Conservation (phyloP, 2,113 vertebrate species). For the Glaucidium brasilianum region DNA sequence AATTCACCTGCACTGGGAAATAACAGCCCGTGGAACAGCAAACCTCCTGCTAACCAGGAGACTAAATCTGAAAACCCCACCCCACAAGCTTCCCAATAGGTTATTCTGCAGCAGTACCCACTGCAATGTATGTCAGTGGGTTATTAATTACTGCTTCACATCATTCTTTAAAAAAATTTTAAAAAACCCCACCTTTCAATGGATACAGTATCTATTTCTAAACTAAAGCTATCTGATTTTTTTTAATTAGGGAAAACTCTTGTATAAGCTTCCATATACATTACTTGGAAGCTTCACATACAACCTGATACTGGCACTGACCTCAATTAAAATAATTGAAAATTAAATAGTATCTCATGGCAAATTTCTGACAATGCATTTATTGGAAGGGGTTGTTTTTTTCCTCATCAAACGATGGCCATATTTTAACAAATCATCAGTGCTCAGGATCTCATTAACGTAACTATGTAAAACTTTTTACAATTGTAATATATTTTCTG, state of each 20-base stretch:
- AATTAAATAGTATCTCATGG: constrained; percentile 37
- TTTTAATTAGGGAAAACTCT: constrained; percentile 65
- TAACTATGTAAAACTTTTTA: constrained; percentile 75
- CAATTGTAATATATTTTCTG: constrained; percentile 78
- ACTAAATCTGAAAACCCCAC: constrained; percentile 94
- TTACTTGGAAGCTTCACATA: constrained; percentile 60
- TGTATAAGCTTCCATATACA: constrained; percentile 45
- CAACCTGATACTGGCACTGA: constrained; percentile 67
- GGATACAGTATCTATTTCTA: constrained; percentile 65
- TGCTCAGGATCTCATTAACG: constrained; percentile 71
- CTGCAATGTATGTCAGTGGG: constrained; percentile 9
- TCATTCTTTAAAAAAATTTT: constrained; percentile 14
- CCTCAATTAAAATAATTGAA: constrained; percentile 43
- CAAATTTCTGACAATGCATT: constrained; percentile 20
- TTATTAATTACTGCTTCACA: constrained; percentile 37
- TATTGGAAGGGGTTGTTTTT: constrained; percentile 52
- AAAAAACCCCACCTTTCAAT: constrained; percentile 15
- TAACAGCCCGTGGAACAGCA: constrained; percentile 94
- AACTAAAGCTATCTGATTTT: constrained; percentile 52
- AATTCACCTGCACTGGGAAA: constrained; percentile 93
- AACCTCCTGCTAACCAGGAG: constrained; percentile 88
- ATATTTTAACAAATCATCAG: constrained; percentile 52
- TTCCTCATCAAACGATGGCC: constrained; percentile 59
- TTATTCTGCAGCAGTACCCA: neutral
- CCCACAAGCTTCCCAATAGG: constrained; percentile 93